A percentile compares a stretch with the other conserved stretches of the same genome.
phyloP scores from a whole-genome alignment of 2,888 invertebrate species.

The Orthonevra nobilis region DNA sequence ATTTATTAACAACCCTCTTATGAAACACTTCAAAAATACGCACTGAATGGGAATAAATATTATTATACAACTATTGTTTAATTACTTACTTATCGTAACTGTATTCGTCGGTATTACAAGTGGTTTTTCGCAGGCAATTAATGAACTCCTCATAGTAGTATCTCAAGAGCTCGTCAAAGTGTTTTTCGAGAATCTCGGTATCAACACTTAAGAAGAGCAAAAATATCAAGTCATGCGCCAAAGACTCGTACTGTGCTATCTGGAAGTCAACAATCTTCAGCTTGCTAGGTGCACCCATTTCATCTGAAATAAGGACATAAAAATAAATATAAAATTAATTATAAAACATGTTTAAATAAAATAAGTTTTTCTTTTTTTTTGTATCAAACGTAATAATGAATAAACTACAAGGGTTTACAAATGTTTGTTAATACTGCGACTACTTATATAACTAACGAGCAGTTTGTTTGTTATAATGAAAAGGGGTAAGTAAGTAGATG shows the following conservation, averaged over 20 bases:
- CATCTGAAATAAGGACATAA: too few species aligned
- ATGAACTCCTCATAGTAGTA: slow-evolving; percentile 82
- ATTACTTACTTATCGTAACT: slow-evolving; percentile 79
- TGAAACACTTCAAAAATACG: too few species aligned
- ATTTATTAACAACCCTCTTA: too few species aligned
- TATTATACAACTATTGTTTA: not conserved
- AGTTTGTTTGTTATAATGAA: too few species aligned
- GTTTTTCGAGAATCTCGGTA: slow-evolving; percentile 78
- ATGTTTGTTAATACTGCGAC: too few species aligned
- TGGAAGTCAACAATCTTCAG: slow-evolving; percentile 84
- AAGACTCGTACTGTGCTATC: slow-evolving; percentile 81
- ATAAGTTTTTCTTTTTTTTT: not conserved
- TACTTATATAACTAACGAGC: too few species aligned
- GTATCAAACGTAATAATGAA: too few species aligned
- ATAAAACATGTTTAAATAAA: too few species aligned
- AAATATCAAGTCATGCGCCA: slow-evolving; percentile 82
- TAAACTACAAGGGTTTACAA: too few species aligned
- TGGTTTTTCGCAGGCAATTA: slow-evolving; percentile 78
- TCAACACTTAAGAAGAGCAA: slow-evolving; percentile 82
- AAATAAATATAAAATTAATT: too few species aligned
- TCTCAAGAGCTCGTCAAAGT: slow-evolving; percentile 81
- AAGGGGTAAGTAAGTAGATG: too few species aligned
- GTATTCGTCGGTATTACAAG: slow-evolving; percentile 78
- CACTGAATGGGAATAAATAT: too few species aligned
- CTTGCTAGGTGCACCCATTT: slow-evolving; percentile 78